phyloP scores from a whole-genome alignment of 2,888 invertebrate species.

The Leptinotarsa peninsularis region DNA sequence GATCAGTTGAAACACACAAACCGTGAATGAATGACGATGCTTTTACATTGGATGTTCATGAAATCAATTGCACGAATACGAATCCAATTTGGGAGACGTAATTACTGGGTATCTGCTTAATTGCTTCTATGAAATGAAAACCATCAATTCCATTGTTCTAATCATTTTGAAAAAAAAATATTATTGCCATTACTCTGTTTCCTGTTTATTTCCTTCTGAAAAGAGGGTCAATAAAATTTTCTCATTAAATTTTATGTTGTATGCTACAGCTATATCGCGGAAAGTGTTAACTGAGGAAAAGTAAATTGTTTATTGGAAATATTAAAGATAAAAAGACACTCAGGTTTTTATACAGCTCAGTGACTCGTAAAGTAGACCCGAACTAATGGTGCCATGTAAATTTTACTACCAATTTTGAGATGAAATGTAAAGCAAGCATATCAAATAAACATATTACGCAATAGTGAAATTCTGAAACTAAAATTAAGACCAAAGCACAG shows the following conservation, averaged over 20 bases:
- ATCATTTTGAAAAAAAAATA: not conserved
- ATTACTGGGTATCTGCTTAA: not conserved
- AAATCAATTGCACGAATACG: not conserved
- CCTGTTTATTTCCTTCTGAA: not conserved
- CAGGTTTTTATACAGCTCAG: no score
- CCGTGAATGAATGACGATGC: not conserved
- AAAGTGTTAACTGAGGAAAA: not conserved
- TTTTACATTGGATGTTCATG: not conserved
- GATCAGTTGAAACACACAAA: no score
- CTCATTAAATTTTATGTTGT: not conserved
- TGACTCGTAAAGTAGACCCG: no score
- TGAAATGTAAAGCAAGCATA: no score
- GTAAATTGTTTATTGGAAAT: not conserved
- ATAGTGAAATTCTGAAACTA: no score
- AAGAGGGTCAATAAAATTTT: not conserved
- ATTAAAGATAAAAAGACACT: not conserved
- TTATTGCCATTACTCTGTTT: not conserved
- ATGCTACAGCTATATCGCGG: not conserved
- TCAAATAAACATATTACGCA: no score
- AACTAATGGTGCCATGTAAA: no score
- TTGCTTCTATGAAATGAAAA: conserved; percentile 2
- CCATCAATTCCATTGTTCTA: conserved; percentile 5
- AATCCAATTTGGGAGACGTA: not conserved
- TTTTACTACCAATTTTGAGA: no score
- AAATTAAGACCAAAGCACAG: no score